Evolutionary conservation across 1,140 invertebrate species (phyloP).

Genomic region (Dendroctonus ponderosae): DNA sequence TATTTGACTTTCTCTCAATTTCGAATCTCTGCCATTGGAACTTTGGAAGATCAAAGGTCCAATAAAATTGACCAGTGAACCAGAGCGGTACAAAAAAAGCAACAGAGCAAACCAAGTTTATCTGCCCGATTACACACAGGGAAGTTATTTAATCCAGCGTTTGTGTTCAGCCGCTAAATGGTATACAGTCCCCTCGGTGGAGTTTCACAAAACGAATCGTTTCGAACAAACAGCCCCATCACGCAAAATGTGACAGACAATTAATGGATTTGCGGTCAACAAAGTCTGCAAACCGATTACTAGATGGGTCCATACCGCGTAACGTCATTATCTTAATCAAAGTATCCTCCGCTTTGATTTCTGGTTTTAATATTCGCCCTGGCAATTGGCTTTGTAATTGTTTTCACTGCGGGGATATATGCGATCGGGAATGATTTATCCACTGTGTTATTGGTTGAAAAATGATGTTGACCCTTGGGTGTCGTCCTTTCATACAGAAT

Average conservation of each 20-base stretch:
- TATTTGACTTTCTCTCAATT: too few species aligned
- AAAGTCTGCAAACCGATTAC: slow-evolving; percentile 39
- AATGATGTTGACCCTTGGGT: slow-evolving; percentile 2
- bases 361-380: slow-evolving; percentile 42
- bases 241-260: slow-evolving; percentile 21
- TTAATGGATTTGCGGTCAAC: slow-evolving; percentile 24
- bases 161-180: slow-evolving; percentile 1
- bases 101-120: too few species aligned
- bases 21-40: too few species aligned
- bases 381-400: slow-evolving; percentile 32
- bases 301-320: slow-evolving; percentile 38
- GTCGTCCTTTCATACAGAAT: too few species aligned
- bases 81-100: too few species aligned
- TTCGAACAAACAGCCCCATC: slow-evolving; percentile 6
- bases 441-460: slow-evolving; percentile 22
- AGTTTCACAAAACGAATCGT: slow-evolving; percentile 8
- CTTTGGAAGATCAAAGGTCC: too few species aligned
- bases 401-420: slow-evolving; percentile 38
- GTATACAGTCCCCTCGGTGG: neutral
- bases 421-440: slow-evolving; percentile 32
- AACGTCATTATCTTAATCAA: slow-evolving; percentile 45
- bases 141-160: neutral
- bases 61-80: too few species aligned
- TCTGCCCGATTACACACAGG: too few species aligned
- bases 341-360: slow-evolving; percentile 40